phyloP scores from a whole-genome alignment of 2,797 vertebrate species.

The Gobio occitaniae region DNA sequence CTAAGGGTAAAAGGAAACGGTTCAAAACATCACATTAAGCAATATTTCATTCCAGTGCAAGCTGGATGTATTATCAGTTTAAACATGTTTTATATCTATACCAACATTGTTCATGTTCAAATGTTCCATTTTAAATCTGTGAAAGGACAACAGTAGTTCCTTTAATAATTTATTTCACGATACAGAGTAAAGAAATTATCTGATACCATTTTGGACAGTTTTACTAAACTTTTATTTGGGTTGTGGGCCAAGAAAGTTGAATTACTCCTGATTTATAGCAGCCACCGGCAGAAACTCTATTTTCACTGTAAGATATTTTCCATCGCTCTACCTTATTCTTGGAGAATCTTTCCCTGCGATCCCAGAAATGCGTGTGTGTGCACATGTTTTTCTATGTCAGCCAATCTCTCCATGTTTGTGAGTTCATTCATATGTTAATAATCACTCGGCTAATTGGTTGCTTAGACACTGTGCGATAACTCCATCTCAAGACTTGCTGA shows the following conservation, averaged over 20 bases:
- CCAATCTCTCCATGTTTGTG: constrained; percentile 12
- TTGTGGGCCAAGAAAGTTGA: constrained; percentile 7
- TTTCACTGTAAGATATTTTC: constrained; percentile 1
- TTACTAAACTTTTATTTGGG: not conserved
- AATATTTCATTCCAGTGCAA: not conserved
- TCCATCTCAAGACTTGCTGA: constrained; percentile 30
- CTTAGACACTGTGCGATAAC: constrained; percentile 50
- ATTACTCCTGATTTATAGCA: not conserved
- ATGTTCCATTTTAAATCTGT: not conserved
- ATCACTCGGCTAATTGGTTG: constrained; percentile 34
- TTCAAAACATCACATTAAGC: constrained; percentile 12
- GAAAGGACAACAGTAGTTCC: not conserved
- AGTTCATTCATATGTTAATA: constrained; percentile 25
- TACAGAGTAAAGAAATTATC: not conserved
- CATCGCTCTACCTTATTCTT: not conserved
- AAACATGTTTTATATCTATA: not conserved
- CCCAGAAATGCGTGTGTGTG: not conserved
- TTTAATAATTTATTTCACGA: not conserved
- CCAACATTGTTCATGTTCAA: not conserved
- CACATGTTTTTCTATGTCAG: not conserved
- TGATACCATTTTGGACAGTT: not conserved
- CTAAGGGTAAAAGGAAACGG: constrained; percentile 1
- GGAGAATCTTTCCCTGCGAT: not conserved
- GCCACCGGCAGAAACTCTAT: not conserved
- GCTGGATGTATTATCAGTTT: not conserved